Evolutionary conservation across 2,797 vertebrate genomes (phyloP).

Genomic region (Eidolon dupreanum): DNA sequence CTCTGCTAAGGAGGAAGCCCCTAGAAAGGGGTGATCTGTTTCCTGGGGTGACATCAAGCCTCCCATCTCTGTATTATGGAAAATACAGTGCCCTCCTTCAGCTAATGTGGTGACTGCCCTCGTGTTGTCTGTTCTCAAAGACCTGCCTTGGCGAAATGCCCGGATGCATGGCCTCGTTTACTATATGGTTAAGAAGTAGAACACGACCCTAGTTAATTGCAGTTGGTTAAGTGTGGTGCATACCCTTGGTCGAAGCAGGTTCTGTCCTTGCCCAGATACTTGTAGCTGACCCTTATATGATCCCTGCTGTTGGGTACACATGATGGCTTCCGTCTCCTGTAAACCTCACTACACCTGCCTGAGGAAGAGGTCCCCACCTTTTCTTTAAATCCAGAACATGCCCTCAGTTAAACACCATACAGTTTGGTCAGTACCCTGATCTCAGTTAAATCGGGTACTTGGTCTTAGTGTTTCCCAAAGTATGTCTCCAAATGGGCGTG

Average conservation of each 20-base stretch:
- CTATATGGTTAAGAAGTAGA: neutral
- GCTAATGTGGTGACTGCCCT: neutral
- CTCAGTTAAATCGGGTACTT: neutral
- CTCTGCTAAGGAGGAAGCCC: neutral
- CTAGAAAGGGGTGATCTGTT: neutral
- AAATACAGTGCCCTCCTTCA: neutral
- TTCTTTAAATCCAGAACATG: neutral
- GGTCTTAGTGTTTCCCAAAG: neutral
- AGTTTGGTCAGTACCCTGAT: neutral
- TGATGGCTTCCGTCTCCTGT: neutral
- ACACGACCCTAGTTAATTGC: neutral
- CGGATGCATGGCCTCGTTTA: neutral
- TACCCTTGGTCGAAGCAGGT: neutral
- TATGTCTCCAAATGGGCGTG: neutral
- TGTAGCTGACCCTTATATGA: fast-evolving
- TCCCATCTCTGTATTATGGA: neutral
- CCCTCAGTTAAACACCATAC: neutral
- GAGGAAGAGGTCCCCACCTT: neutral
- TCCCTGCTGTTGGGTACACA: neutral
- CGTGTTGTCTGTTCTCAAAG: neutral
- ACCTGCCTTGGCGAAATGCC: neutral
- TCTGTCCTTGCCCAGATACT: neutral
- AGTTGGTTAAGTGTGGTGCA: neutral
- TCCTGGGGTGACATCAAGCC: neutral
- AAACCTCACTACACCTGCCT: neutral